Base-by-base conservation (phyloP, 1,140 invertebrate species). In the Gerris buenoi region DNA sequence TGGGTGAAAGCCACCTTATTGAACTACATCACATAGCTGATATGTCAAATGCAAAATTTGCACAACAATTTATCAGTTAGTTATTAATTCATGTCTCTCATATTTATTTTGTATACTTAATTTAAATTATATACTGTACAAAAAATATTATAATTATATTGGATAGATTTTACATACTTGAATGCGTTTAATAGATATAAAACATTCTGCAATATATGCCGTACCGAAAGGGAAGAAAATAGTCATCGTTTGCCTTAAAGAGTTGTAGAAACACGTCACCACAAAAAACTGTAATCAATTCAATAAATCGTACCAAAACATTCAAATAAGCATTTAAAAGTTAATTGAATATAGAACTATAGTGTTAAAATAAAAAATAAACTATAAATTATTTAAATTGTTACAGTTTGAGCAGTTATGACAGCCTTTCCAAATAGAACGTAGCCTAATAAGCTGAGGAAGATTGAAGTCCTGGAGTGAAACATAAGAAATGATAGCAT, bases 401-500 rank as follows among this genome's bases (percentile, higher is more conserved):
- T n/a, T n/a, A n/a, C n/a, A n/a, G n/a, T n/a, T n/a, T 91, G 85
- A 2, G 88, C 85, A 25, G 82, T 84, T 57, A 91, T 84, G 0
- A 13, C n/a, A 5, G 22, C 15, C 68, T 87, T 77, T 22, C 85
- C 86, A 22, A 86, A 79, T 2, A 89, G 77, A 59, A 92, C 85
- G 71, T 86, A 93, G 1, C 86, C 81, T 22, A 91, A 74, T 67
- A 93, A 82, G 13, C 86, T 89, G 66, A 88, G 79, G 73, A 93
- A 92, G 62, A 92, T 82, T 27, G 89, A 84, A 25, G 92, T 80
- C 70, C 90, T 84, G 0, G 90, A 84, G 22, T 84, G 82, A 72
- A 88, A 89, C 76, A 86, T 84, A 60, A 88, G 86, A 69, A 88
- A 87, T 0, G 86, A 88, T 69, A 89, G 78, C 61, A 88, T 82